Evolutionary conservation across 2,113 vertebrate species (phyloP).

Genomic region (Mormyrus iriodes): DNA sequence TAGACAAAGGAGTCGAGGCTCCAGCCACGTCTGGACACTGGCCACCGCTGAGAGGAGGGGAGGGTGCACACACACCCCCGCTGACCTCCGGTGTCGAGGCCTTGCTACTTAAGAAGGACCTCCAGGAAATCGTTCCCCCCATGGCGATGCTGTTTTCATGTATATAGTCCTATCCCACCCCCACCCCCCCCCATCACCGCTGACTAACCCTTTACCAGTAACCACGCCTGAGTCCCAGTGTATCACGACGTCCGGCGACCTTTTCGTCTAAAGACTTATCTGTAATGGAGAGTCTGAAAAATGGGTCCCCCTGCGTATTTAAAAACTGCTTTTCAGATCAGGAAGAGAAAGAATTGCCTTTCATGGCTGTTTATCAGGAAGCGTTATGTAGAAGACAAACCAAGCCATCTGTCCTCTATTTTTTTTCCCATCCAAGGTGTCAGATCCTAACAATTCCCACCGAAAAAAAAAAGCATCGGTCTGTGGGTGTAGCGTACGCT

Average conservation of each 20-base stretch:
- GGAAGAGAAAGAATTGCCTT: neutral
- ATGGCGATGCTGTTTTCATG: slow-evolving; percentile 25
- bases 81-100: slow-evolving; percentile 18
- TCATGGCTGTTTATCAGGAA: neutral
- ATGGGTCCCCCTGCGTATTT: neutral
- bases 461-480: neutral
- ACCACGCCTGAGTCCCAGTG: neutral
- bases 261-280: neutral
- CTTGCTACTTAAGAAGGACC: slow-evolving; percentile 27
- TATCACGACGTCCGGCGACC: neutral
- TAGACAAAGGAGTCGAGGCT: slow-evolving; percentile 24
- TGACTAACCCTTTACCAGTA: slow-evolving; percentile 32
- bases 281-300: neutral
- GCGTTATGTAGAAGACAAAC: neutral
- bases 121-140: slow-evolving; percentile 37
- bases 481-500: neutral
- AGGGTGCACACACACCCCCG: neutral
- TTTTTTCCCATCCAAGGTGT: slow-evolving; percentile 9
- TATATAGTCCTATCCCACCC: neutral
- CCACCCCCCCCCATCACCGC: neutral
- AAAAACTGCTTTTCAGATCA: neutral
- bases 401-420: neutral
- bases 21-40: slow-evolving; percentile 14
- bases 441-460: slow-evolving; percentile 5
- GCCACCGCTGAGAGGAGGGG: neutral